Conservation (phyloP, 2,797 vertebrate species). For the Pangasius macronema region DNA sequence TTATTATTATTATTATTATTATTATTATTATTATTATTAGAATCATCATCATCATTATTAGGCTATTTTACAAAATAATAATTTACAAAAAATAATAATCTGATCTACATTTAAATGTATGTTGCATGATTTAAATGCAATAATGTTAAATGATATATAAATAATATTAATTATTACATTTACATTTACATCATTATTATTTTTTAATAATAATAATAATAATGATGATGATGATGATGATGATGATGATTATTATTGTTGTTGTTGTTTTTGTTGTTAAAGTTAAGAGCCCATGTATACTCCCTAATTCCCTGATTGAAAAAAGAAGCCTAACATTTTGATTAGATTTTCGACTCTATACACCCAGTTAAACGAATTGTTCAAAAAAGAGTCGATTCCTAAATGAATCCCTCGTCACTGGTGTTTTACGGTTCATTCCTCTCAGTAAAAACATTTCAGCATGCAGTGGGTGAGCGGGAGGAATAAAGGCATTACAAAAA, state of each 20-base stretch:
- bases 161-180: background rate
- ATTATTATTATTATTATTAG: background rate
- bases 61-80: too few relatives aligned
- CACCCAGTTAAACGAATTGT: background rate
- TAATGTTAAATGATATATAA: background rate
- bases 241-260: too few relatives aligned
- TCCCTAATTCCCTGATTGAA: background rate
- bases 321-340: background rate
- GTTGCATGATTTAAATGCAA: too few relatives aligned
- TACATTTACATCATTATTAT: too few relatives aligned
- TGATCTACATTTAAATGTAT: background rate
- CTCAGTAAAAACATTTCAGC: constrained; percentile 26
- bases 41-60: background rate
- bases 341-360: background rate
- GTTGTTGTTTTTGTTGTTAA: background rate
- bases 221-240: too few relatives aligned
- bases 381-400: background rate
- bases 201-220: too few relatives aligned
- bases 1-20: too few relatives aligned
- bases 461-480: constrained; percentile 11
- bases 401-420: background rate
- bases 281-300: background rate
- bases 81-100: too few relatives aligned
- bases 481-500: background rate
- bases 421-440: constrained; percentile 24